Evolutionary conservation across 2,113 vertebrate species (phyloP).

Genomic region (Paraplagusia blochii): DNA sequence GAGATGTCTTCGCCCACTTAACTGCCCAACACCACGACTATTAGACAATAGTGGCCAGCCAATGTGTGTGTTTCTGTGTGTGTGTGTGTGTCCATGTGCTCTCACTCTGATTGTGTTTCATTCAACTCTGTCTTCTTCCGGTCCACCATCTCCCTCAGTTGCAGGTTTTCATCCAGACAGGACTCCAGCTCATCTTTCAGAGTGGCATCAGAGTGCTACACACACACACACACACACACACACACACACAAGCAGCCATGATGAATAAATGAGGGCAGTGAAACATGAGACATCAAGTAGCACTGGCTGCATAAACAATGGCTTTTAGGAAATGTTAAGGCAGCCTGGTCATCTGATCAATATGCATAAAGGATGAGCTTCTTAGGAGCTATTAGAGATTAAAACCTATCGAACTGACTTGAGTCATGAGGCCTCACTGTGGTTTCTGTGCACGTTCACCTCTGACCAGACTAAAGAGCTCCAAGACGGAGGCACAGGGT

Average conservation of each 20-base stretch:
- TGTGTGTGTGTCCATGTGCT: conserved; percentile 19
- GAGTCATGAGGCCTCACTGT: conserved; percentile 55
- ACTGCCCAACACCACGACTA: conserved; percentile 1
- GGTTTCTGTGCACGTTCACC: conserved; percentile 39
- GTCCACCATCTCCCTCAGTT: conserved; percentile 78
- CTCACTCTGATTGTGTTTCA: conserved; percentile 83
- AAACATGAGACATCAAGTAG: conserved; percentile 41
- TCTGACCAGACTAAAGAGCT: conserved; percentile 42
- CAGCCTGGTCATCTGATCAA: conserved; percentile 36
- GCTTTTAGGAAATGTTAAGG: conserved; percentile 40
- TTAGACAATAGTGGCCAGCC: conserved; percentile 12
- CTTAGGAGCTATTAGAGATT: conserved; percentile 58
- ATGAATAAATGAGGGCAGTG: conserved; percentile 60
- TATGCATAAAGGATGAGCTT: conserved; percentile 54
- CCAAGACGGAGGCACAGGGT: conserved; percentile 63
- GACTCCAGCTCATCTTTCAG: conserved; percentile 81
- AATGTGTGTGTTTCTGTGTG: background rate
- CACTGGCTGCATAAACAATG: conserved; percentile 37
- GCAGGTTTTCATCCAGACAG: conserved; percentile 78
- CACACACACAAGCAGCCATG: conserved; percentile 26
- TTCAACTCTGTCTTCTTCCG: conserved; percentile 80
- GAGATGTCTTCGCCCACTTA: conserved; percentile 2
- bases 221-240: background rate
- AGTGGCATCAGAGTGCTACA: conserved; percentile 64
- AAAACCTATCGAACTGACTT: conserved; percentile 51